phyloP scores from a whole-genome alignment of 1,140 invertebrate genomes.

The Gonatopus flavifemur region DNA sequence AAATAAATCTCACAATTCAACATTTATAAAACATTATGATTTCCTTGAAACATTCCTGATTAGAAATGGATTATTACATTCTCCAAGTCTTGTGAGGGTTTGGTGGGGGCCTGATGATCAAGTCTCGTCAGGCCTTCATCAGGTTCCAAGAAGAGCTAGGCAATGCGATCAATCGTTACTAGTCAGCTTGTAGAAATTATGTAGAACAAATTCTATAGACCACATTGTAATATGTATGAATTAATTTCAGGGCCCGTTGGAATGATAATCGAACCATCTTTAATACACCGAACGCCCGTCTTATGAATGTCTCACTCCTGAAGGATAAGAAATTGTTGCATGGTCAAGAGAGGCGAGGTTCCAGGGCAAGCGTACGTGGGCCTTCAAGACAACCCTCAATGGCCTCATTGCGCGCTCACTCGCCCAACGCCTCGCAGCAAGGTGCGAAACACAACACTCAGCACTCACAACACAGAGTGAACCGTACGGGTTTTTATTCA shows the following conservation, averaged over 20 bases:
- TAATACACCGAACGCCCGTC: slow-evolving; percentile 88
- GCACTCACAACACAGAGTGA: slow-evolving; percentile 50
- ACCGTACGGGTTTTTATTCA: slow-evolving; percentile 57
- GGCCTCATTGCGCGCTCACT: slow-evolving; percentile 77
- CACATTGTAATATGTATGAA: neutral
- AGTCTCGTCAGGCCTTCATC: too few relatives aligned
- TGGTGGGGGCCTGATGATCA: too few relatives aligned
- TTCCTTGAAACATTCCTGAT: too few relatives aligned
- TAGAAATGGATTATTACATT: too few relatives aligned
- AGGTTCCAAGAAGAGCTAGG: too few relatives aligned
- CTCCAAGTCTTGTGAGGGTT: too few relatives aligned
- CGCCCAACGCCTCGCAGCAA: slow-evolving; percentile 74
- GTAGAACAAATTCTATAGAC: too few relatives aligned
- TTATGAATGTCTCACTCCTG: slow-evolving; percentile 85
- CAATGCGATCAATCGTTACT: neutral
- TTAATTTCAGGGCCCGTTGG: slow-evolving; percentile 78
- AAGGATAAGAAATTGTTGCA: slow-evolving; percentile 79
- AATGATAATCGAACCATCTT: slow-evolving; percentile 89
- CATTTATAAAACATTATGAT: too few relatives aligned
- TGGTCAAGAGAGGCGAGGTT: slow-evolving; percentile 73
- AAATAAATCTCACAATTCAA: too few relatives aligned
- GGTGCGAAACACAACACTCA: slow-evolving; percentile 68
- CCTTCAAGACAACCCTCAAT: slow-evolving; percentile 81
- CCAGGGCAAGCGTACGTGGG: slow-evolving; percentile 73
- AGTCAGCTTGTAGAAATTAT: too few relatives aligned